A percentile compares a stretch with the other conserved stretches of the same genome.
These are phyloP conservation scores for Ictalurus furcatus DNA, from an alignment of 2,113 vertebrate genomes.

Conservation along the genomic window DNA sequence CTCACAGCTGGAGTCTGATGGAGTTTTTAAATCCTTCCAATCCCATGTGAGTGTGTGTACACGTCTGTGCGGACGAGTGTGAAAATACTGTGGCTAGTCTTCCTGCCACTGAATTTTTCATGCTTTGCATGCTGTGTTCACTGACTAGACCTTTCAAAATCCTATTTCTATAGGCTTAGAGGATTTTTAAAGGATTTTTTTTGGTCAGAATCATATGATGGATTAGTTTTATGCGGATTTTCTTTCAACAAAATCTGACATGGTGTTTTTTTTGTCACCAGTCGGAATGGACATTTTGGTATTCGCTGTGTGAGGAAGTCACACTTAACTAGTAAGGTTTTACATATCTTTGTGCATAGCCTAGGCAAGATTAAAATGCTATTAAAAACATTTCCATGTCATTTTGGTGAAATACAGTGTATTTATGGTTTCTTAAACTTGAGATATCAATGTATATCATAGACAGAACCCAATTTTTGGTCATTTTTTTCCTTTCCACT, in stretches of 20 bases:
- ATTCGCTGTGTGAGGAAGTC: not conserved
- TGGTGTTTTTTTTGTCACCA: not conserved
- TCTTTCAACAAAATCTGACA: not conserved
- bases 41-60: constrained; percentile 39
- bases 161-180: constrained; percentile 6
- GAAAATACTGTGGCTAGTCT: constrained; percentile 13
- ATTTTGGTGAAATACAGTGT: not conserved
- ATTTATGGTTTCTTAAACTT: not conserved
- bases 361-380: not conserved
- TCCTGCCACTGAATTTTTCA: constrained; percentile 18
- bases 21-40: constrained; percentile 60
- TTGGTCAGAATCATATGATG: constrained; percentile 26
- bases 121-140: not conserved
- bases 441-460: not conserved
- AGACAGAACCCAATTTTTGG: not conserved
- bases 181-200: constrained; percentile 34
- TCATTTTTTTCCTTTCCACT: not conserved
- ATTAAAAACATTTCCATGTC: not conserved
- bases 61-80: not conserved
- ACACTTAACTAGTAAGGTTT: not conserved
- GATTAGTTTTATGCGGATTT: not conserved
- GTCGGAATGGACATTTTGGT: not conserved
- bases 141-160: constrained; percentile 16
- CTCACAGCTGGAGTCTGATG: constrained; percentile 72
- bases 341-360: not conserved